Percentiles rank a stretch among this genome's conserved stretches.
Conservation (phyloP, 2,797 vertebrate genomes). For the Octomys mimax region DNA sequence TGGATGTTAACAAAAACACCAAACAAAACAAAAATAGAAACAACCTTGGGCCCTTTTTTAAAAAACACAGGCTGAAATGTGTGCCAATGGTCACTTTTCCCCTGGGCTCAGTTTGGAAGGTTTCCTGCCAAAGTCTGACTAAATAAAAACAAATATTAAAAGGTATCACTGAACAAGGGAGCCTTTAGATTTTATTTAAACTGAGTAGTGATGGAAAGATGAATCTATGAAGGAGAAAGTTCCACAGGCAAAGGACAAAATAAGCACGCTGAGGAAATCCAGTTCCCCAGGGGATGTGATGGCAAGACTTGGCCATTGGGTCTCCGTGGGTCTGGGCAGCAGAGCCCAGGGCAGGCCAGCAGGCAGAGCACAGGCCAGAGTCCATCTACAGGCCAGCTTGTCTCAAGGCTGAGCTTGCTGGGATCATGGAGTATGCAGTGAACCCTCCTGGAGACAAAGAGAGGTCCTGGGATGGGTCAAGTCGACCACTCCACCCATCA, state of each 20-base stretch:
- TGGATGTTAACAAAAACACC: slow-evolving; percentile 71
- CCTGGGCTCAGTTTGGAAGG: slow-evolving; percentile 14
- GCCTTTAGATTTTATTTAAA: slow-evolving; percentile 72
- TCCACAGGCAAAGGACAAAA: slow-evolving; percentile 44
- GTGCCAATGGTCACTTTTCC: slow-evolving; percentile 66
- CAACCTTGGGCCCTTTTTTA: not conserved
- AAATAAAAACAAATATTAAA: slow-evolving; percentile 77
- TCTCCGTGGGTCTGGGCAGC: not conserved
- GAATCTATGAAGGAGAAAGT: slow-evolving; percentile 52
- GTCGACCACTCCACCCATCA: slow-evolving; percentile 36
- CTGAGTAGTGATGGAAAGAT: slow-evolving; percentile 13
- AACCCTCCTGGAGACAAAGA: slow-evolving; percentile 50
- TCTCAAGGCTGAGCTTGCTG: slow-evolving; percentile 35
- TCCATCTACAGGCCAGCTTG: not conserved
- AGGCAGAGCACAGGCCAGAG: slow-evolving; percentile 4
- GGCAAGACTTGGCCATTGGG: not conserved
- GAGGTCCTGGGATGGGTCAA: slow-evolving; percentile 13
- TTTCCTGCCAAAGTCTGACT: slow-evolving; percentile 67
- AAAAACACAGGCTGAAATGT: slow-evolving; percentile 55
- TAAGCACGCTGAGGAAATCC: not conserved
- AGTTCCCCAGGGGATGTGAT: not conserved
- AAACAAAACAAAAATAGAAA: slow-evolving; percentile 81
- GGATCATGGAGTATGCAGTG: not conserved
- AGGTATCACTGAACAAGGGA: slow-evolving; percentile 66
- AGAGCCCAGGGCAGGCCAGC: not conserved